Percentiles rank a stretch among this genome's conserved stretches.
Evolutionary conservation across 2,888 invertebrate genomes (phyloP).

Genomic region (Dynastes hyllus): DNA sequence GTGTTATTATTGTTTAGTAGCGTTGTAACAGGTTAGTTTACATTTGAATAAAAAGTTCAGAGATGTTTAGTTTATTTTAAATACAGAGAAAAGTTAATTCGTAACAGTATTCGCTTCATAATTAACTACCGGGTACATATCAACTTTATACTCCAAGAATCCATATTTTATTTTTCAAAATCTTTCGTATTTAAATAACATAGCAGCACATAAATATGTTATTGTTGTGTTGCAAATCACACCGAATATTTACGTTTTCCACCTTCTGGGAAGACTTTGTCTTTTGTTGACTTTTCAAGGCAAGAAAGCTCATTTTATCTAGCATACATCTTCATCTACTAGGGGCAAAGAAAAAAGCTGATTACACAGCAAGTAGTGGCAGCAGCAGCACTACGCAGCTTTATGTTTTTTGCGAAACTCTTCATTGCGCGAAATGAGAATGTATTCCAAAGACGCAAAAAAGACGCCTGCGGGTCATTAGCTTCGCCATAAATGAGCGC

Average conservation of each 20-base stretch:
- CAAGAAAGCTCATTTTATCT: not conserved
- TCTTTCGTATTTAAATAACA: too few relatives aligned
- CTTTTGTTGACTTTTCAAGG: not conserved
- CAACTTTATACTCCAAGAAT: too few relatives aligned
- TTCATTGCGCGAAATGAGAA: slow-evolving; percentile 2
- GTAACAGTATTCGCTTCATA: too few relatives aligned
- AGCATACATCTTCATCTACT: not conserved
- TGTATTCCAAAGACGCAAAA: not conserved
- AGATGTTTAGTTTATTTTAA: too few relatives aligned
- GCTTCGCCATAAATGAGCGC: slow-evolving; percentile 30
- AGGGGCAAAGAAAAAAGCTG: not conserved
- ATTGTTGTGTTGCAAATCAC: not conserved
- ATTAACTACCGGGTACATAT: too few relatives aligned
- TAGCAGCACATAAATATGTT: too few relatives aligned
- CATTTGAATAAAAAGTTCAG: too few relatives aligned
- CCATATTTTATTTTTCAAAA: too few relatives aligned
- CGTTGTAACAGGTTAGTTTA: too few relatives aligned
- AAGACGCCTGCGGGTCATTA: slow-evolving; percentile 28
- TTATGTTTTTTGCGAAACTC: not conserved
- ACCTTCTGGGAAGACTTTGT: not conserved
- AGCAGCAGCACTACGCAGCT: not conserved
- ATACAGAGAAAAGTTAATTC: too few relatives aligned
- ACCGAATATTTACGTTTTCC: not conserved
- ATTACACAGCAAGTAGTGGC: not conserved
- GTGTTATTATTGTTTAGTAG: too few relatives aligned